Evolutionary conservation across 2,888 invertebrate species (phyloP), one percentile per base, ranked within the genome.

Genomic region (Notodonta dromedarius): DNA sequence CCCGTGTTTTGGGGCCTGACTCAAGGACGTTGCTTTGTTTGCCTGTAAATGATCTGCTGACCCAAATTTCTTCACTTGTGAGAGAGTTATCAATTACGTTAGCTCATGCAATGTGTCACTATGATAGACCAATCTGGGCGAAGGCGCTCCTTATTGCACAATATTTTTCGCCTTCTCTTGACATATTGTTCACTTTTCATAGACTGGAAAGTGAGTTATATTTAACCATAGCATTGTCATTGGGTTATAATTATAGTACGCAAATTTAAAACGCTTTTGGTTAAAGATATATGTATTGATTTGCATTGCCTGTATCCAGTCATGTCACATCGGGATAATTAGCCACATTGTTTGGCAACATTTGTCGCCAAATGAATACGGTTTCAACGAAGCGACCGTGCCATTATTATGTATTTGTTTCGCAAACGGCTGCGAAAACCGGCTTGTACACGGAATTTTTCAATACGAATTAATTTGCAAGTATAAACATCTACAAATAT

Each of bases 391-490:
- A 6, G 48, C 48, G 16, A 50, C 32, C 32, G 4, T 52, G 12
- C 32, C 12, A 52, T 32, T 32, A 52, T 35, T 4, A 16, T 52
- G 35, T 32, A 50, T 14, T 48, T 51, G 51, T 51, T 51, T 51
- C 16, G 51, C 24, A 51, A 51, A 51, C 51, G 7, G 9, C 9
- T 51, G 51, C 51, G 5, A 51, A 51, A 24, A 51, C 51, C 51
- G 0, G 24, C 14, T 51, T 24, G 51, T 3, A 24, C 11, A 9
- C 54, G 40, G 39, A 61, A 58, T 55, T 32, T 16, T 48, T 40
- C 58, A 48, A 48, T 42, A 50, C 12, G 61, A 44, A 58, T 54
- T 51, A 58, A 61, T 61, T 61, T 55, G 58, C 61, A 58, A 50
- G 48, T 58, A 58, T 58, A 39, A 53, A 61, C 39, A 50, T 58